Conservation (phyloP, 2,888 invertebrate species). For the Liodrosophila aerea region DNA sequence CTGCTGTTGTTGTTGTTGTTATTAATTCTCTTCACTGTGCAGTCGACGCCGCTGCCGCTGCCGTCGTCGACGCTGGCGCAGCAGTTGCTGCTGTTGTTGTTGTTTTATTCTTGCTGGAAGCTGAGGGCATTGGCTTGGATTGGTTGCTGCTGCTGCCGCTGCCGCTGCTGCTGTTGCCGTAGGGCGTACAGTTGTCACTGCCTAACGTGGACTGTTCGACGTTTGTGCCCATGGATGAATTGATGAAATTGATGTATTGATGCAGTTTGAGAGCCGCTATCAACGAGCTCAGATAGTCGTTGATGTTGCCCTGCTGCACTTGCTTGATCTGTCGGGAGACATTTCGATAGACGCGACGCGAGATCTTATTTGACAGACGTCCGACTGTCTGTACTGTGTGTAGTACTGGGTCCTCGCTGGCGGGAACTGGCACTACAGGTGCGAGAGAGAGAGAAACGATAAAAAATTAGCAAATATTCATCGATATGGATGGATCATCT, state of each 20-base stretch:
- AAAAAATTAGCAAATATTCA: constrained; percentile 1
- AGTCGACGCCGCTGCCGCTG: constrained; percentile 6
- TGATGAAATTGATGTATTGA: constrained; percentile 83
- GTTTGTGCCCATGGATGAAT: constrained; percentile 81
- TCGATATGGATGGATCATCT: background rate
- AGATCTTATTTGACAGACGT: constrained; percentile 87
- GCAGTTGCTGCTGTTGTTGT: constrained; percentile 7
- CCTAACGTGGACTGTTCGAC: constrained; percentile 75
- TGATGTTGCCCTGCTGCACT: constrained; percentile 83
- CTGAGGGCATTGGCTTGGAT: background rate
- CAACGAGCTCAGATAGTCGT: constrained; percentile 83
- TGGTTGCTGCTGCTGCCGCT: constrained; percentile 1
- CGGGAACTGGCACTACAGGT: constrained; percentile 84
- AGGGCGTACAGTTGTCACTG: constrained; percentile 54
- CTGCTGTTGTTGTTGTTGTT: background rate
- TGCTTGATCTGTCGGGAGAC: constrained; percentile 85
- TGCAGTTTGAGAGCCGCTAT: constrained; percentile 83
- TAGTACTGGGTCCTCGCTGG: constrained; percentile 86
- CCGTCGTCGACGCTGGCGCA: constrained; percentile 8
- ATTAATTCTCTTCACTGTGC: constrained; percentile 5
- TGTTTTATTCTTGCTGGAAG: background rate
- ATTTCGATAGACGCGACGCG: constrained; percentile 87
- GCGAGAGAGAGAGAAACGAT: background rate
- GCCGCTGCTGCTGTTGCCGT: constrained; percentile 24
- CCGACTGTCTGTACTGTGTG: constrained; percentile 89